Evolutionary conservation across 1,140 invertebrate genomes (phyloP).

Genomic region (Hylyphantes graminicola): DNA sequence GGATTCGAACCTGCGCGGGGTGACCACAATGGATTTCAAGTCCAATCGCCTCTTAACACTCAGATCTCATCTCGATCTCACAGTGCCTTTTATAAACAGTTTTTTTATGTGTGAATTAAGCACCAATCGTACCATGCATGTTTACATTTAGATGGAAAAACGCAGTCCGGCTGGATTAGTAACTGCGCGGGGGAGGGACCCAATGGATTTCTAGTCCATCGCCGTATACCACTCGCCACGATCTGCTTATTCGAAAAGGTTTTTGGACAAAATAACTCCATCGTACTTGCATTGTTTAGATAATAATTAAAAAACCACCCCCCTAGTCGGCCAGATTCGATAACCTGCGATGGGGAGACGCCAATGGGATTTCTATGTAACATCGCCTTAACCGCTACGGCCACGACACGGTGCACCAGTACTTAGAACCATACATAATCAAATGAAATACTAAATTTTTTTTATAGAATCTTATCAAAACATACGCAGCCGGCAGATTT

Average conservation of each 20-base stretch:
- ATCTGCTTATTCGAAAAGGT: neutral
- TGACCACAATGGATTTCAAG: neutral
- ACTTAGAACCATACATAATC: too few relatives aligned
- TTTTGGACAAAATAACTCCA: too few relatives aligned
- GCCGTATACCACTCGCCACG: neutral
- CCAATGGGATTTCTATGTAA: too few relatives aligned
- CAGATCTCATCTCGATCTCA: too few relatives aligned
- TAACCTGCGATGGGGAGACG: too few relatives aligned
- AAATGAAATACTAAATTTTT: too few relatives aligned
- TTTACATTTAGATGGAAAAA: neutral
- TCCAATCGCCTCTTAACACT: constrained; percentile 6
- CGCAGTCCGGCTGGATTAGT: neutral
- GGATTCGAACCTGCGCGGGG: neutral
- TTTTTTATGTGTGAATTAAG: neutral
- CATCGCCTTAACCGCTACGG: neutral
- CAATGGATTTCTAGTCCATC: constrained; percentile 7
- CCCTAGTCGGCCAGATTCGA: too few relatives aligned
- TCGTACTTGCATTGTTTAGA: too few relatives aligned
- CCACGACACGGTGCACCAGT: neutral
- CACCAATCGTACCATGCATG: neutral
- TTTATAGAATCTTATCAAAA: too few relatives aligned
- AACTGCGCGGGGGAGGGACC: neutral
- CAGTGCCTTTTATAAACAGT: neutral
- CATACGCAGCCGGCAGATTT: too few relatives aligned
- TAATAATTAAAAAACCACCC: too few relatives aligned